Percentiles rank a stretch among this genome's conserved stretches.
These are phyloP conservation scores for Aethina tumida DNA, from an alignment of 1,140 invertebrate genomes.

Conservation along the genomic window DNA sequence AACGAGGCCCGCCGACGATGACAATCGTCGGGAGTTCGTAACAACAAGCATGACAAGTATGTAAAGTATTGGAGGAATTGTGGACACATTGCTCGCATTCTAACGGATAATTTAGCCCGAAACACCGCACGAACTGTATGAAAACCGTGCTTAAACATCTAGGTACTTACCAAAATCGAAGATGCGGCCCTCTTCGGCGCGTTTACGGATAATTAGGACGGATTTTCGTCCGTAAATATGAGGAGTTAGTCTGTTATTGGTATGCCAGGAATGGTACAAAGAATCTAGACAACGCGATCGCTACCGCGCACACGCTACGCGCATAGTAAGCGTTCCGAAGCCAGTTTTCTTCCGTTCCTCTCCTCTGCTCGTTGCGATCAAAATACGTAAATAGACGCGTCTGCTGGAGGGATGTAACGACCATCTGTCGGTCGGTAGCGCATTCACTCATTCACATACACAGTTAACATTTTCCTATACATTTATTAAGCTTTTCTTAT, in stretches of 20 bases:
- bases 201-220: conserved; percentile 46
- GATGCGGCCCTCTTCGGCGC: conserved; percentile 46
- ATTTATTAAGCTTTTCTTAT: no score
- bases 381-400: no score
- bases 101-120: conserved; percentile 45
- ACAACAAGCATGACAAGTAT: conserved; percentile 61
- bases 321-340: conserved; percentile 55
- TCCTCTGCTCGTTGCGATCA: conserved; percentile 14
- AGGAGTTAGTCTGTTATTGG: conserved; percentile 76
- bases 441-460: no score
- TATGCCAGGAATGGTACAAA: conserved; percentile 91
- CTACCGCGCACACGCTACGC: conserved; percentile 70
- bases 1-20: conserved; percentile 26
- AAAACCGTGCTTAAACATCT: conserved; percentile 42
- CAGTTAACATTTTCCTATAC: no score
- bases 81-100: conserved; percentile 62
- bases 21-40: conserved; percentile 30
- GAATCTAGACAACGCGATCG: conserved; percentile 85
- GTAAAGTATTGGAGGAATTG: conserved; percentile 69
- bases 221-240: conserved; percentile 65
- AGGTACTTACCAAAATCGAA: conserved; percentile 56
- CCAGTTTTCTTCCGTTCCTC: conserved; percentile 25
- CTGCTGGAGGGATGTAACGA: no score
- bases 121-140: conserved; percentile 44
- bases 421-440: no score